Percentiles rank a stretch among this genome's conserved stretches.
Conservation (phyloP, 2,797 vertebrate genomes). For the Trichosurus vulpecula region DNA sequence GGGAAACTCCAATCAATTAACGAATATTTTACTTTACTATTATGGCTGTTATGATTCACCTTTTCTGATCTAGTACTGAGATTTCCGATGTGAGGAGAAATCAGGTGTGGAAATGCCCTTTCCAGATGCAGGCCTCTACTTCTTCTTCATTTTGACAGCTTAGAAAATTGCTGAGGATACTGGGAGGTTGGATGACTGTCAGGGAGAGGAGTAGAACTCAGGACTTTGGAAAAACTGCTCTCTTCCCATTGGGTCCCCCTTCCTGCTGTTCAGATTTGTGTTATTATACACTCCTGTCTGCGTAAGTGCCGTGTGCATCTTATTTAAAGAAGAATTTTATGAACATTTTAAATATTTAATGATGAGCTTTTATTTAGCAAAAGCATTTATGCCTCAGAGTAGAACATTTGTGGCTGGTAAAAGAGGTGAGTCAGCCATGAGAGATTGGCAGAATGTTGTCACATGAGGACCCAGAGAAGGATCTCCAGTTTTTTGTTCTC, state of each 20-base stretch:
- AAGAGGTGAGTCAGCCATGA: background rate
- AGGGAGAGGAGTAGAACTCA: background rate
- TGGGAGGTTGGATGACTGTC: background rate
- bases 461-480: background rate
- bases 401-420: background rate
- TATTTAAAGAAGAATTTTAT: background rate
- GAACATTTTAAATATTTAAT: background rate
- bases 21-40: background rate
- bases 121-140: background rate
- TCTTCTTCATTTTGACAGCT: background rate
- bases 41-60: background rate
- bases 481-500: background rate
- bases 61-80: background rate
- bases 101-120: background rate
- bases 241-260: too few species aligned
- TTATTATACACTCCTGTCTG: background rate
- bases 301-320: background rate
- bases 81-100: background rate
- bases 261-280: background rate
- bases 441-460: background rate
- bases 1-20: background rate
- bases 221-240: background rate
- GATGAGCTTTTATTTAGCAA: background rate
- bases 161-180: background rate
- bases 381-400: background rate